These are phyloP conservation scores for Ramphastos sulfuratus DNA, from an alignment of 2,113 vertebrate genomes.

Conservation along the genomic window DNA sequence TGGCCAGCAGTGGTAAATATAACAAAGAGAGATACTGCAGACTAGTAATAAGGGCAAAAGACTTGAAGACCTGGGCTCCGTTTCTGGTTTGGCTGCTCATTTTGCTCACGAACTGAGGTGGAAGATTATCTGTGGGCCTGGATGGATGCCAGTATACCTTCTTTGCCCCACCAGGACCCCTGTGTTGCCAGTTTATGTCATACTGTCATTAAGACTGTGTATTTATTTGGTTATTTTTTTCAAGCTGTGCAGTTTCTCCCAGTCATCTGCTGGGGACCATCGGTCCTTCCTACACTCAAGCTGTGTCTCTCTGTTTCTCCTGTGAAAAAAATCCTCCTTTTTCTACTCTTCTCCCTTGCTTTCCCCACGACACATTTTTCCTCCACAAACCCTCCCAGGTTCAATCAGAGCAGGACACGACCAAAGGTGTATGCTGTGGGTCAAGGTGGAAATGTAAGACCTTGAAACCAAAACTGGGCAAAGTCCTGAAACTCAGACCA, in stretches of 20 bases:
- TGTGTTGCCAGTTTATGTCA: neutral
- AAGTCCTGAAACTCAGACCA: neutral
- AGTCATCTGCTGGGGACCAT: neutral
- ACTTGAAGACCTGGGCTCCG: too few relatives aligned
- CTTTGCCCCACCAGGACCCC: neutral
- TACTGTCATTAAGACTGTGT: neutral
- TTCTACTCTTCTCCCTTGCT: neutral
- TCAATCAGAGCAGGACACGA: neutral
- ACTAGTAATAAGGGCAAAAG: too few relatives aligned
- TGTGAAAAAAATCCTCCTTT: neutral
- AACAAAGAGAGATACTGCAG: neutral
- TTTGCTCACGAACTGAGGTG: too few relatives aligned
- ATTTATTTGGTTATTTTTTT: neutral
- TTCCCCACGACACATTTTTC: neutral
- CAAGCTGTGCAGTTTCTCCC: neutral
- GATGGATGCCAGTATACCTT: neutral
- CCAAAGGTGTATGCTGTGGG: fast-evolving
- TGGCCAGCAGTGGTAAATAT: neutral
- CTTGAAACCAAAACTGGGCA: neutral
- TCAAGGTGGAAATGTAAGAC: neutral
- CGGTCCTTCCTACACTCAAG: conserved; percentile 26
- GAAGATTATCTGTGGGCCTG: neutral
- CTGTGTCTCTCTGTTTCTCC: neutral
- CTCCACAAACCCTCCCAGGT: neutral
- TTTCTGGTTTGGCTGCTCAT: too few relatives aligned